Evolutionary conservation across 2,888 invertebrate species (phyloP).

Genomic region (Yponomeuta plumbellus): DNA sequence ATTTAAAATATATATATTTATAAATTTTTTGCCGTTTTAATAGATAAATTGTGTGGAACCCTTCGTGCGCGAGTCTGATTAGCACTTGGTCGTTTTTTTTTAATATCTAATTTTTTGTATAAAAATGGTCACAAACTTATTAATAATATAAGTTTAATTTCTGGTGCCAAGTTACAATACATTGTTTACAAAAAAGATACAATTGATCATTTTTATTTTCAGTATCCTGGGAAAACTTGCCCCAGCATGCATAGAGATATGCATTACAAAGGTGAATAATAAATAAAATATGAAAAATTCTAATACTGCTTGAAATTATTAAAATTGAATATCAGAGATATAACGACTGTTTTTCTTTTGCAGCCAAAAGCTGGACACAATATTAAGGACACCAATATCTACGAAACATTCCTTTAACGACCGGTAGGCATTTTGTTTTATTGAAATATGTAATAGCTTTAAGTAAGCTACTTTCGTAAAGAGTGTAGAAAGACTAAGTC

Average conservation of each 20-base stretch:
- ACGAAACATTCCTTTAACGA: not conserved
- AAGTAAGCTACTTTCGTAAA: not conserved
- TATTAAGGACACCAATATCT: constrained; percentile 67
- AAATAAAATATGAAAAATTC: constrained; percentile 2
- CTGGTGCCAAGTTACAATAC: too few relatives aligned
- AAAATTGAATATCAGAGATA: not conserved
- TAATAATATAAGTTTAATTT: too few relatives aligned
- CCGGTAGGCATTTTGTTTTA: constrained; percentile 49
- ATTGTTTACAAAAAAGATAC: too few relatives aligned
- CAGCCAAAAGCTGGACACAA: constrained; percentile 93
- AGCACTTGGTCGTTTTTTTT: too few relatives aligned
- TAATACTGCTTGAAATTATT: too few relatives aligned
- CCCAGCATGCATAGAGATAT: constrained; percentile 95
- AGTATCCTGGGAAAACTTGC: constrained; percentile 88
- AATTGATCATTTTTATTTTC: constrained; percentile 37
- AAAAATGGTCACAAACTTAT: too few relatives aligned
- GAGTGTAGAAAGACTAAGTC: not conserved
- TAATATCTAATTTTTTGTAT: too few relatives aligned
- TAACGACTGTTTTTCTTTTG: constrained; percentile 33
- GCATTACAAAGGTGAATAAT: constrained; percentile 87
- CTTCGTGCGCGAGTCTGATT: too few relatives aligned
- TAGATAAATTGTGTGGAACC: too few relatives aligned
- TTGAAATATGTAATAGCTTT: constrained; percentile 18
- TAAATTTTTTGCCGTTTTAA: too few relatives aligned
- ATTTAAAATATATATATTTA: too few relatives aligned